Evolutionary conservation across 2,113 vertebrate species (phyloP).

Genomic region (Strigops habroptila): DNA sequence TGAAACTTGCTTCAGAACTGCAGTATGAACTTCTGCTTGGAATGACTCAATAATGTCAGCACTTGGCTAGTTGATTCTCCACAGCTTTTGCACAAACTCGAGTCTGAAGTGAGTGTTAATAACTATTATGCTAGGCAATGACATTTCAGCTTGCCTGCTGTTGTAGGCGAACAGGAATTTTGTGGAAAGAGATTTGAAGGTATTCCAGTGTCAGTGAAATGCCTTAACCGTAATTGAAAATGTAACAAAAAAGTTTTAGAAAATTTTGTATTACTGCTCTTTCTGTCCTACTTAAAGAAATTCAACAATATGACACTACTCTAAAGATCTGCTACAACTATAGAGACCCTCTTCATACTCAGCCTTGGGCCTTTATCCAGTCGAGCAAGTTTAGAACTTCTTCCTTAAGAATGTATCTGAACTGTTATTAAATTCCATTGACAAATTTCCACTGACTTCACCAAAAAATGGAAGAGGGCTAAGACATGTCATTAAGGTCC

Average conservation of each 20-base stretch:
- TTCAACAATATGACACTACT: background rate
- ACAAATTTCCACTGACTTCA: background rate
- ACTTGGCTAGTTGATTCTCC: background rate
- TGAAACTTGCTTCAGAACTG: background rate
- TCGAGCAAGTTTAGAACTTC: background rate
- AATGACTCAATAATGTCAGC: background rate
- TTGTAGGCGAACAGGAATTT: background rate
- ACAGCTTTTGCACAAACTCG: background rate
- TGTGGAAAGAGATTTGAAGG: background rate
- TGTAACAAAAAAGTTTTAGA: background rate
- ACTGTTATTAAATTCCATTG: background rate
- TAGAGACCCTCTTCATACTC: background rate
- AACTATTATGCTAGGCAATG: background rate
- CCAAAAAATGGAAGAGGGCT: background rate
- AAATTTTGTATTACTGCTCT: background rate
- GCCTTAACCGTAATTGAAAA: background rate
- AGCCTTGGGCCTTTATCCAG: background rate
- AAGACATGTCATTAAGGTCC: background rate
- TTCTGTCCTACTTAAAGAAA: background rate
- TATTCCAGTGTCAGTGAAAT: background rate
- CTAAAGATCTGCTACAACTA: background rate
- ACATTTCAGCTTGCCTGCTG: background rate
- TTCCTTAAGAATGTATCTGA: background rate
- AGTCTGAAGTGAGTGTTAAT: background rate
- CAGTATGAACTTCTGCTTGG: background rate